Base-by-base conservation (phyloP, 2,113 vertebrate species). In the Bagarius yarrelli region DNA sequence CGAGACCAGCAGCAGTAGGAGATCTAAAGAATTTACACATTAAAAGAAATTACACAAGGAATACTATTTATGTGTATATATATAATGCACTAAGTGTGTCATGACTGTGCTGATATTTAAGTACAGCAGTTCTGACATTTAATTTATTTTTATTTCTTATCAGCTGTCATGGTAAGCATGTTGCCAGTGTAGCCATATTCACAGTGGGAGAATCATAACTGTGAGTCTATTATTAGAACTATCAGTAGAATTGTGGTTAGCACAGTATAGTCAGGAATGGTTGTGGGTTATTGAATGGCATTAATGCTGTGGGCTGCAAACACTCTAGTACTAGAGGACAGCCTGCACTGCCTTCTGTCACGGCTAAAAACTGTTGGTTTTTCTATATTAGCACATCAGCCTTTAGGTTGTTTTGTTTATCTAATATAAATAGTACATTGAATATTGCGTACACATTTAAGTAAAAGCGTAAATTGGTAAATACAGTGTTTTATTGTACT, bases 271-370 rank as follows among this genome's bases (percentile, higher is more conserved):
- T 53, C 67, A 78, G 79, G 75, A 61, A 79, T 32, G 32, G 57
- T 34, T 77, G 50, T 73, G 53, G 83, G 60, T 66, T 50, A 25
- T 57, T 78, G 59, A 59, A 25, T 71, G 72, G 71, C 47, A 60
- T 36, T 71, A 57, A 50, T 81, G 50, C 23, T 61, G 72, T 67
- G 69, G 32, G 47, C 30, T 83, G 55, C 63, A 44, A 47, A 44
- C 53, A 40, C 55, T 59, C 52, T 55, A 71, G 30, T 40, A 66
- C 47, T 50, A 77, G 32, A 57, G 50, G 34, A 19, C 67, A 53
- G 30, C 75, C 69, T n/a, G n/a, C 59, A 79, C 57, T 59, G 25
- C 75, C 55, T 59, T 19, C 56, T 6, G 19, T 76, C 3, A 9
- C 52, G 69, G 34, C 64, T 40, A 52, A 64, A 72, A 50, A 47